These are phyloP conservation scores for Microtus oregoni DNA, from an alignment of 2,113 vertebrate species.

Conservation along the genomic window DNA sequence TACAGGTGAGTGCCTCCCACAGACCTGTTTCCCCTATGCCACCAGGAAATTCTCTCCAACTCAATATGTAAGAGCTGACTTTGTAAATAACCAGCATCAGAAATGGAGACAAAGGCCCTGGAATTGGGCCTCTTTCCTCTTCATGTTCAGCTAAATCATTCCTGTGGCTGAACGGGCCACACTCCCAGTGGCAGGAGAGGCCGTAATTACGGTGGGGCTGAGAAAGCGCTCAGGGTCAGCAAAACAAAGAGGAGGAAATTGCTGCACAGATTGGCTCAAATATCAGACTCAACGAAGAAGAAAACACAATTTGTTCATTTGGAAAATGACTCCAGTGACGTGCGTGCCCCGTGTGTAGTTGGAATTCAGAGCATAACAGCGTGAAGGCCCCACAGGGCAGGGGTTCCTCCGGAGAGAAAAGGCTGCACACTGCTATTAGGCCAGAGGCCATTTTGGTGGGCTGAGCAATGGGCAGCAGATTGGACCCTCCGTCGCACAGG, in stretches of 20 bases:
- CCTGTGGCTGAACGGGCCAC: conserved; percentile 68
- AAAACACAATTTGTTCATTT: conserved; percentile 87
- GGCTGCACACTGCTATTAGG: neutral
- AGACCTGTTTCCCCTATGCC: conserved; percentile 53
- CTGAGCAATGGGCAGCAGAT: neutral
- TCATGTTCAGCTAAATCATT: conserved; percentile 78
- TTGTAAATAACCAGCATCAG: conserved; percentile 83
- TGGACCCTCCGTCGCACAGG: neutral
- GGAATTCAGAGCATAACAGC: conserved; percentile 51
- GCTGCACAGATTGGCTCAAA: conserved; percentile 86
- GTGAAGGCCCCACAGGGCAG: neutral
- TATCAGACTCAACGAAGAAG: conserved; percentile 84
- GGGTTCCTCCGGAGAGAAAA: neutral
- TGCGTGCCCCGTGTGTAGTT: conserved; percentile 51
- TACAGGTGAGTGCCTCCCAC: neutral
- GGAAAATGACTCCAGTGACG: conserved; percentile 80
- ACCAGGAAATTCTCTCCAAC: conserved; percentile 74
- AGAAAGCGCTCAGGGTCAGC: conserved; percentile 83
- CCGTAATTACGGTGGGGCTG: conserved; percentile 84
- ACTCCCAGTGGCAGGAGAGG: conserved; percentile 79
- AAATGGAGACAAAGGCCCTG: conserved; percentile 74
- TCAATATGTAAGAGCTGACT: conserved; percentile 76
- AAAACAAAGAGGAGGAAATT: conserved; percentile 86
- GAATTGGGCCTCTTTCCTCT: conserved; percentile 80
- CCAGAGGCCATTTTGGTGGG: neutral